Conservation (phyloP, 2,113 vertebrate genomes). For the Erpornis zantholeuca region DNA sequence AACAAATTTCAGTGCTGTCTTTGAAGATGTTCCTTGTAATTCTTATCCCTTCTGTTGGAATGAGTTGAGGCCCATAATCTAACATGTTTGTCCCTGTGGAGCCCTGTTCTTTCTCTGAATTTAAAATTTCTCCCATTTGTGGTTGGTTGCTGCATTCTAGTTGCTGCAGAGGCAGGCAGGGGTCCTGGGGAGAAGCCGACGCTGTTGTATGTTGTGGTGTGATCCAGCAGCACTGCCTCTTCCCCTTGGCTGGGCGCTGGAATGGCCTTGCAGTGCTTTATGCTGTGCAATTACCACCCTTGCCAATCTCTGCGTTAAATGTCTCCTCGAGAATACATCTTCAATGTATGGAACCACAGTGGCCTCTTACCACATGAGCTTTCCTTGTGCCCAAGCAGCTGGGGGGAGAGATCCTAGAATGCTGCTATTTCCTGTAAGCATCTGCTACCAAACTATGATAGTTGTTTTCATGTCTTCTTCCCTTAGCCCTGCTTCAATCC, state of each 20-base stretch:
- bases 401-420: neutral
- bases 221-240: neutral
- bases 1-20: neutral
- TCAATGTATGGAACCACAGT: neutral
- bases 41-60: neutral
- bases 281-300: neutral
- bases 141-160: neutral
- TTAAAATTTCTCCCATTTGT: neutral
- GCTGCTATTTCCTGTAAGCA: neutral
- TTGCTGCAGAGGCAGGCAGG: neutral
- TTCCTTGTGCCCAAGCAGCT: neutral
- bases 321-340: neutral
- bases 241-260: neutral
- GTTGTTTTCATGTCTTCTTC: neutral
- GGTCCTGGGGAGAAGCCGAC: neutral
- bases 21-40: neutral
- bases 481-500: neutral
- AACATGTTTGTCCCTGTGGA: neutral
- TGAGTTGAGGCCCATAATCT: neutral
- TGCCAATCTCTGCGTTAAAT: neutral
- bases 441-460: neutral
- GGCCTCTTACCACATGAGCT: neutral
- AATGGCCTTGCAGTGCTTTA: neutral
- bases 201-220: neutral
- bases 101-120: neutral